phyloP scores from a whole-genome alignment of 2,113 vertebrate genomes.

The Corythornis vintsioides region DNA sequence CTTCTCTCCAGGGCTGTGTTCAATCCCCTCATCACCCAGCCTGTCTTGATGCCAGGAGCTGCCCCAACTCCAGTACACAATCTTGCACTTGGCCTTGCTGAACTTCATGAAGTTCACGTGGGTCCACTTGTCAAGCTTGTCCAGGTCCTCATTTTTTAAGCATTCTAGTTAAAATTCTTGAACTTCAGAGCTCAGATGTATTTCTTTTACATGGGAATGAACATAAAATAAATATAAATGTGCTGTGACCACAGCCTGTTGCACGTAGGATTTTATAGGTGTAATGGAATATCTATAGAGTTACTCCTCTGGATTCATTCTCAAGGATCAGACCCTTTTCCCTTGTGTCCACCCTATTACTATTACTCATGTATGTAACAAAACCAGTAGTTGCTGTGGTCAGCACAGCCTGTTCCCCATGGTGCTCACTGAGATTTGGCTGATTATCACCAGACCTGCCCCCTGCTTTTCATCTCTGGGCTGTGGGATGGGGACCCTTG shows the following conservation, averaged over 20 bases:
- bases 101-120: neutral
- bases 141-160: neutral
- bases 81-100: neutral
- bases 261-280: neutral
- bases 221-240: neutral
- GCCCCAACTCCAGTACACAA: neutral
- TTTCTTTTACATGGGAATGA: neutral
- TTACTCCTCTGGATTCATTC: neutral
- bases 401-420: accelerated
- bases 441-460: accelerated
- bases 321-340: neutral
- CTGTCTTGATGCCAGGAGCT: accelerated
- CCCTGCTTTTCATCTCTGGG: neutral
- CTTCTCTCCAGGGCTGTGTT: neutral
- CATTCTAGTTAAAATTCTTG: neutral
- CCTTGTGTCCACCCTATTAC: neutral
- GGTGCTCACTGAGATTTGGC: neutral
- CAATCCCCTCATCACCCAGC: neutral
- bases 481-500: neutral
- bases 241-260: neutral
- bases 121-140: neutral
- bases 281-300: neutral
- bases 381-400: neutral
- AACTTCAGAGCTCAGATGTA: neutral
- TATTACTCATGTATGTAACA: neutral